These are phyloP conservation scores for Lepetodrilus schrolli DNA, from an alignment of 2,888 invertebrate species.

Conservation along the genomic window DNA sequence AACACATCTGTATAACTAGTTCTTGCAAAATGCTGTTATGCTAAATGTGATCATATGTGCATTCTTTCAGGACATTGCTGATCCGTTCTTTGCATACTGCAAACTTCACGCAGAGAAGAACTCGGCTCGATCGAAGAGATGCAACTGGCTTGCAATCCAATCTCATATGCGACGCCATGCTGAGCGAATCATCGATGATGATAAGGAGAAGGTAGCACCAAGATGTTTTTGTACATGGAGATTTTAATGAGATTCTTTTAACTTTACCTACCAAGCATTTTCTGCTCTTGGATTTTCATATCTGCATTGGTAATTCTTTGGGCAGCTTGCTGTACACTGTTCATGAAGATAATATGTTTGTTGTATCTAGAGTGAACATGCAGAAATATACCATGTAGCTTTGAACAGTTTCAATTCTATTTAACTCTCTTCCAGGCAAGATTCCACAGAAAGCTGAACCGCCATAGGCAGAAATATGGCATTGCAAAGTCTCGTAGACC, in stretches of 20 bases:
- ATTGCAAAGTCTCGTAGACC: constrained; percentile 69
- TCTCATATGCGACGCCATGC: constrained; percentile 83
- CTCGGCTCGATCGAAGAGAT: constrained; percentile 79
- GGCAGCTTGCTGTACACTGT: too few species aligned
- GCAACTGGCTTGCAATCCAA: constrained; percentile 90
- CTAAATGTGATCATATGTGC: too few species aligned
- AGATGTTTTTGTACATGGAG: not conserved
- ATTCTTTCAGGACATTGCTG: constrained; percentile 80
- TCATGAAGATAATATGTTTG: too few species aligned
- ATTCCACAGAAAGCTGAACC: constrained; percentile 76
- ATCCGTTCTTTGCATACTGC: constrained; percentile 98
- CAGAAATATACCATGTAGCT: too few species aligned
- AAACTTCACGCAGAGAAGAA: constrained; percentile 95
- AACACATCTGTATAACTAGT: too few species aligned
- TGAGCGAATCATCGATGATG: constrained; percentile 59
- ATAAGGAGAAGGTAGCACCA: constrained; percentile 68
- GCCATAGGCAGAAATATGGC: constrained; percentile 89
- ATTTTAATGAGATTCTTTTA: not conserved
- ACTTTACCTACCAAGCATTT: too few species aligned
- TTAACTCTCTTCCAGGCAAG: constrained; percentile 72
- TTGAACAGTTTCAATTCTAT: too few species aligned
- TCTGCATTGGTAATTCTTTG: too few species aligned
- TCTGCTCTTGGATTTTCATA: too few species aligned
- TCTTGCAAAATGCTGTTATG: too few species aligned
- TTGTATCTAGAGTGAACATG: too few species aligned